Evolutionary conservation across 2,888 invertebrate species (phyloP), one percentile per base, ranked within the genome.

Genomic region (Heliconius sara): DNA sequence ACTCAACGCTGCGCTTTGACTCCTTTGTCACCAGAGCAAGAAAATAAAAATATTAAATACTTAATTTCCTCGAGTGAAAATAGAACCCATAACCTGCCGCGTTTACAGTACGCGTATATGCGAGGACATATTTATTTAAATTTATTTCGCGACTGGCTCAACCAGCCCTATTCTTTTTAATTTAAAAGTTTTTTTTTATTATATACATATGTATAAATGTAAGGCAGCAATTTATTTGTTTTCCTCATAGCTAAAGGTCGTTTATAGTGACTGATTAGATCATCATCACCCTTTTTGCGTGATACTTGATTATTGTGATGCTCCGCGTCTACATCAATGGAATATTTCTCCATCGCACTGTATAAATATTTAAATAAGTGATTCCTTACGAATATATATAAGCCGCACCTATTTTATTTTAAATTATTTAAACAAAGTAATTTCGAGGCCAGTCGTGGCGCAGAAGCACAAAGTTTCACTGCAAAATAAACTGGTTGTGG

Each of bases 271-370:
- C 16, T 74, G 70, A 73, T 82, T 83, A 84, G 82, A 84, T 85
- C 84, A 84, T 83, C 82, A 79, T 83, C 79, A 84, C 86, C 84
- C 86, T 87, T 87, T 87, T 86, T 88, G 88, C 88, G 88, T 86
- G 83, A 85, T 84, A 87, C 85, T 87, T 60, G 81, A 81, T 77
- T 79, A 77, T 76, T 57, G 77, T 68, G 39, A 68, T 76, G 30
- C 70, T 75, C 68, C 30, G 65, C 70, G 22, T 60, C 70, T 65
- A 75, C 77, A 68, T 75, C 63, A 77, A 16, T 76, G 73, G 80
- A 78, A 80, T 80, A 79, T 82, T 83, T 79, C 52, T 73, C 77
- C 68, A 77, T 79, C 63, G 82, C 81, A 84, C 81, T 71, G 79
- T 77, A 81, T 82, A 76, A 73, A 60, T 78, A 83, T 83, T 82